Percentiles rank a stretch among this genome's conserved stretches.
These are phyloP conservation scores for Accipiter cooperii DNA, from an alignment of 2,113 vertebrate genomes.

Conservation along the genomic window DNA sequence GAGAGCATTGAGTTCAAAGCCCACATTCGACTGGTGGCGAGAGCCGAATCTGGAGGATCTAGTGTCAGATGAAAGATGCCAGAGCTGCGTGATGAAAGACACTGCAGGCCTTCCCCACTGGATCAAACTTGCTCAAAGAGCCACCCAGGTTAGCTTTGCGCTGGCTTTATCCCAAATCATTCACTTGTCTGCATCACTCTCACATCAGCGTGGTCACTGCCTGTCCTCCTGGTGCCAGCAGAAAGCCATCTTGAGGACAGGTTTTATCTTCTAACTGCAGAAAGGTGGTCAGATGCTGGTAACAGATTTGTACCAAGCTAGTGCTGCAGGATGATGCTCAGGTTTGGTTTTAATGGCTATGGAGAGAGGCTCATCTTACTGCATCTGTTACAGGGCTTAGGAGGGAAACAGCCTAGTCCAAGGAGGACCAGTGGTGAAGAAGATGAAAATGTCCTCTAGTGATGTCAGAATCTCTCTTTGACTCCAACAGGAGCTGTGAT, in stretches of 20 bases:
- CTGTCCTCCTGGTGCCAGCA: not conserved
- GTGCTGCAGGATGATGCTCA: not conserved
- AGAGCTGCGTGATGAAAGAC: not conserved
- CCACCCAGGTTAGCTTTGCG: not conserved
- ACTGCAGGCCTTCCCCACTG: not conserved
- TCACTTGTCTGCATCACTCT: not conserved
- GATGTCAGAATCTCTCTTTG: not conserved
- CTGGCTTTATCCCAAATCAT: not conserved
- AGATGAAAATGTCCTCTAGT: not conserved
- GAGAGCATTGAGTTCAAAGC: not conserved
- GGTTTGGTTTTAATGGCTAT: not conserved
- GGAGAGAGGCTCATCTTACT: not conserved
- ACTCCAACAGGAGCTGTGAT: not conserved
- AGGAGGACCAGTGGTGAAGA: not conserved
- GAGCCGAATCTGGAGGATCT: not conserved
- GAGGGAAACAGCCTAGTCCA: not conserved
- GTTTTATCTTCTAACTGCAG: not conserved
- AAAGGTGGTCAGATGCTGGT: not conserved
- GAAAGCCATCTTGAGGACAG: not conserved
- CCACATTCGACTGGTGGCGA: accelerated
- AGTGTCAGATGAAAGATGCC: not conserved
- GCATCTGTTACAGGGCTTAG: not conserved
- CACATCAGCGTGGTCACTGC: too few species aligned
- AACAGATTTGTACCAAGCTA: not conserved
- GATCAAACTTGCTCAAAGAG: not conserved